These are phyloP conservation scores for Hepsetus odoe DNA, from an alignment of 2,113 vertebrate genomes.

Conservation along the genomic window DNA sequence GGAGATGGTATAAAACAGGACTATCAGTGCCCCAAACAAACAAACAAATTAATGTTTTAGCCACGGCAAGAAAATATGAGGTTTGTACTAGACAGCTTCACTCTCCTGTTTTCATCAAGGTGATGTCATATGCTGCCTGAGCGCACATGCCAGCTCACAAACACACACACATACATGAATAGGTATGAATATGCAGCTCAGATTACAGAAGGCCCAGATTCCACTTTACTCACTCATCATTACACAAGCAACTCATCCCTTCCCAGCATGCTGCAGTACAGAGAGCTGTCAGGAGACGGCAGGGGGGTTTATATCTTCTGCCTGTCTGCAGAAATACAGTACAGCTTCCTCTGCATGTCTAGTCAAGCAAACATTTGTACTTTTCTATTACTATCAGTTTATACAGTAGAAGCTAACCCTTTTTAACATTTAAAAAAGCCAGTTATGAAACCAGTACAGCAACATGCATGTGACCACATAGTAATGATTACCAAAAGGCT, in stretches of 20 bases:
- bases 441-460: neutral
- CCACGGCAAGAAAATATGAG: neutral
- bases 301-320: neutral
- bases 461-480: neutral
- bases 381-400: neutral
- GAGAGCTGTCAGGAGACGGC: neutral
- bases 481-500: neutral
- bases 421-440: neutral
- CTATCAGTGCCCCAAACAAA: too few relatives aligned
- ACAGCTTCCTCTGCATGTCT: neutral
- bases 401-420: neutral
- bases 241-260: conserved; percentile 17
- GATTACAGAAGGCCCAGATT: conserved; percentile 17
- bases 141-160: too few relatives aligned
- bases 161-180: conserved; percentile 6
- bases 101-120: neutral
- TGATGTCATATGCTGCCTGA: neutral
- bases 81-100: neutral
- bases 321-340: neutral
- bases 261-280: neutral
- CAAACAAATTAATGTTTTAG: neutral
- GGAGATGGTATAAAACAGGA: too few relatives aligned
- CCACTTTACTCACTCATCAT: neutral
- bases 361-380: neutral
- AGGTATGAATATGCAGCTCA: neutral